These are phyloP conservation scores for Alentia gelatinosa DNA, from an alignment of 2,888 invertebrate genomes.

Conservation along the genomic window DNA sequence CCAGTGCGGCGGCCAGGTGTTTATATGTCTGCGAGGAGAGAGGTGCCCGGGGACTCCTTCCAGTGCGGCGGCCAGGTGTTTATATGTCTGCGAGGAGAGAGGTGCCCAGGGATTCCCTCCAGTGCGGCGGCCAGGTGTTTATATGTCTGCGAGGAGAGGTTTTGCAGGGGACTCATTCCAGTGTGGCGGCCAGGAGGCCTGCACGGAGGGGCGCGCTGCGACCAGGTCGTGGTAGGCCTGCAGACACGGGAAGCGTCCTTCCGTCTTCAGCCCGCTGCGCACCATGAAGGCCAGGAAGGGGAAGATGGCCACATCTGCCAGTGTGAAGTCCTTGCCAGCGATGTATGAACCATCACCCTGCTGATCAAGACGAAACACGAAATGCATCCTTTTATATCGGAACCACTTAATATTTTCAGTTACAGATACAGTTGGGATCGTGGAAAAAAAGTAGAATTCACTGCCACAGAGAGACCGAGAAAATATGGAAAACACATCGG, in stretches of 20 bases:
- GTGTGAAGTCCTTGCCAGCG: conserved; percentile 60
- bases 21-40: neutral
- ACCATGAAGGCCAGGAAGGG: conserved; percentile 65
- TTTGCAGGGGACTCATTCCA: conserved; percentile 65
- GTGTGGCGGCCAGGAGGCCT: conserved; percentile 71
- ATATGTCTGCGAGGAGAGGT: neutral
- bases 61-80: conserved; percentile 74
- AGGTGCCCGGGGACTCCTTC: conserved; percentile 62
- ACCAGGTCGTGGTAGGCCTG: conserved; percentile 66
- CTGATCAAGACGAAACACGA: conserved; percentile 30
- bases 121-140: conserved; percentile 72
- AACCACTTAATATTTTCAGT: no score
- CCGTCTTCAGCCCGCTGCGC: conserved; percentile 64
- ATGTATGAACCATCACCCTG: conserved; percentile 39
- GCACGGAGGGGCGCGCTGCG: conserved; percentile 64
- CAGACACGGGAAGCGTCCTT: conserved; percentile 62
- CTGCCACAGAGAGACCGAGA: no score
- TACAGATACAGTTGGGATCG: no score
- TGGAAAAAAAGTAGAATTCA: no score
- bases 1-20: no score
- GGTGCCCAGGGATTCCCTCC: conserved; percentile 67
- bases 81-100: no score
- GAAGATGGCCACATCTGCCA: conserved; percentile 66
- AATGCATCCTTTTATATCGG: no score
- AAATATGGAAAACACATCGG: no score